Evolutionary conservation across 2,113 vertebrate genomes (phyloP).

Genomic region (Pardalotus punctatus): DNA sequence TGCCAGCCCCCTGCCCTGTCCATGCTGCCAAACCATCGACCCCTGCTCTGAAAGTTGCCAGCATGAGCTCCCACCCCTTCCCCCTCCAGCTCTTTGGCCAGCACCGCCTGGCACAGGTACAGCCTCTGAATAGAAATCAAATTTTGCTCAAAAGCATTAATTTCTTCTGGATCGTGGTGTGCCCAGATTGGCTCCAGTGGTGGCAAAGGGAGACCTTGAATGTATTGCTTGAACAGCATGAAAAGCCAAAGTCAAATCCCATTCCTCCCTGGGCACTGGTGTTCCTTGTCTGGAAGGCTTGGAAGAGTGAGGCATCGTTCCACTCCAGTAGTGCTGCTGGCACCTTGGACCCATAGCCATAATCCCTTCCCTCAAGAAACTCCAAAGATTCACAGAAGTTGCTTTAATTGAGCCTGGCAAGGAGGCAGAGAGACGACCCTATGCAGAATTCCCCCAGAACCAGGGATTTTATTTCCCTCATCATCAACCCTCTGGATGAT

Average conservation of each 20-base stretch:
- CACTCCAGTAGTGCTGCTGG: background rate
- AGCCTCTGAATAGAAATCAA: background rate
- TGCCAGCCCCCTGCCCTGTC: background rate
- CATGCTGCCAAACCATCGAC: accelerated
- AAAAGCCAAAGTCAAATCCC: background rate
- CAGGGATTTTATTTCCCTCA: background rate
- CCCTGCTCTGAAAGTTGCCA: background rate
- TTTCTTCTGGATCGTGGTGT: background rate
- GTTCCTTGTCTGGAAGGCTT: background rate
- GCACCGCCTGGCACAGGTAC: background rate
- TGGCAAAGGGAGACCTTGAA: background rate
- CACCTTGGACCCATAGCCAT: too few species aligned
- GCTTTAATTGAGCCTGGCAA: background rate
- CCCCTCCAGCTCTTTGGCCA: background rate
- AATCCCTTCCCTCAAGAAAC: background rate
- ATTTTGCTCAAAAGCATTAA: slow-evolving; percentile 31
- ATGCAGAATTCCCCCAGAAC: background rate
- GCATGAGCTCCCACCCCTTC: background rate
- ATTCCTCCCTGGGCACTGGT: background rate
- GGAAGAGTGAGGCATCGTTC: background rate
- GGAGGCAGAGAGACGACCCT: accelerated
- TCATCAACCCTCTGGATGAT: background rate
- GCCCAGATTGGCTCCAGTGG: background rate
- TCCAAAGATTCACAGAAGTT: background rate
- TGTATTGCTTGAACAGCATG: background rate